Evolutionary conservation across 2,888 invertebrate genomes (phyloP).

Genomic region (Leucophenga maculata): DNA sequence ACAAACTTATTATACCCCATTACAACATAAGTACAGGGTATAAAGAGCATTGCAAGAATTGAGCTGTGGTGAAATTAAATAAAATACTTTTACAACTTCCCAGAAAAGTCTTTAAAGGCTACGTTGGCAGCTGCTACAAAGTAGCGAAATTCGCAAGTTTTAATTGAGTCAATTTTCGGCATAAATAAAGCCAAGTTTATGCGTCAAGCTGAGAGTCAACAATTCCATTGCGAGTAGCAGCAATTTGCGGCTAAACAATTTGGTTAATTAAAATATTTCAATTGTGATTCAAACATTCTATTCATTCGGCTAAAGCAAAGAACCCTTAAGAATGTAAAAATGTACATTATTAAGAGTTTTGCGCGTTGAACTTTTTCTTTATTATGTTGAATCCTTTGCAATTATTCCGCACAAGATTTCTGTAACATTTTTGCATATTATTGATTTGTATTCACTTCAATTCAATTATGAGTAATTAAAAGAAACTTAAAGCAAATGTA

Average conservation of each 20-base stretch:
- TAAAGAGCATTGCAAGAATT: not conserved
- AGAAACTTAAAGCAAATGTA: no score
- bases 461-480: conserved; percentile 50
- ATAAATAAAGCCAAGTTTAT: conserved; percentile 6
- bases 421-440: not conserved
- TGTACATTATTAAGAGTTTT: not conserved
- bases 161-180: conserved; percentile 59
- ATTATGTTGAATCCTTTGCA: not conserved
- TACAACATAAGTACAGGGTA: no score
- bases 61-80: not conserved
- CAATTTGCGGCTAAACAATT: conserved; percentile 53
- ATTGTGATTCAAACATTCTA: conserved; percentile 45
- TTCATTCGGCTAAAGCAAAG: not conserved
- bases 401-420: no score
- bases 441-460: conserved; percentile 4
- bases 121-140: not conserved
- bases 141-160: conserved; percentile 37
- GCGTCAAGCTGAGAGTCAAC: not conserved
- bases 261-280: conserved; percentile 63
- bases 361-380: not conserved
- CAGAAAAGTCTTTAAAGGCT: not conserved
- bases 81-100: not conserved
- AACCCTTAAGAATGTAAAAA: no score
- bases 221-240: not conserved
- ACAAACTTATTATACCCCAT: no score